Evolutionary conservation across 2,888 invertebrate species (phyloP).

Genomic region (Blera fallax): DNA sequence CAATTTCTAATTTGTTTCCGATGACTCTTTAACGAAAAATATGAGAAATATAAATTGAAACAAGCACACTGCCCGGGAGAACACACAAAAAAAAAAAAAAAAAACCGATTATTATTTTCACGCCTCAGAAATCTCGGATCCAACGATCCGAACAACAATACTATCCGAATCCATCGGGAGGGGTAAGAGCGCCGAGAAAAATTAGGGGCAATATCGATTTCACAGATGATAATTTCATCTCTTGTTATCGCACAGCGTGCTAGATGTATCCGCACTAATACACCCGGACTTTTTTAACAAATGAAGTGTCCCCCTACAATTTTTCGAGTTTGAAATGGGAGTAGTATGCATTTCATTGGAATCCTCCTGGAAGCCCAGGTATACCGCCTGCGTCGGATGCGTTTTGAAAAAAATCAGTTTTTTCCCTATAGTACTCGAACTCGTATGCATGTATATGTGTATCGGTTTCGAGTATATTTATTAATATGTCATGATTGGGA

Average conservation of each 20-base stretch:
- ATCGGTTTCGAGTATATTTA: constrained; percentile 36
- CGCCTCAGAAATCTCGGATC: constrained; percentile 55
- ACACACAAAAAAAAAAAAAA: neutral
- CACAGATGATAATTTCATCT: constrained; percentile 71
- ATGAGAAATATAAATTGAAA: constrained; percentile 53
- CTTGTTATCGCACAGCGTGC: constrained; percentile 70
- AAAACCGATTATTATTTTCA: constrained; percentile 64
- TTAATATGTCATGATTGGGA: constrained; percentile 69
- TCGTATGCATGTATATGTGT: constrained; percentile 11
- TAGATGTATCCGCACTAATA: constrained; percentile 28
- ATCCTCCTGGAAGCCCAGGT: constrained; percentile 34
- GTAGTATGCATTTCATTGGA: constrained; percentile 35
- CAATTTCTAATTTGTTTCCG: constrained; percentile 65
- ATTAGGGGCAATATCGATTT: constrained; percentile 73
- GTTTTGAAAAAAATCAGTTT: neutral
- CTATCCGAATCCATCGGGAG: neutral
- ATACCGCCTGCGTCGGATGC: constrained; percentile 32
- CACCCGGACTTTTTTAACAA: constrained; percentile 18
- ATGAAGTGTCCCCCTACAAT: constrained; percentile 45
- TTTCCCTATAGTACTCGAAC: neutral
- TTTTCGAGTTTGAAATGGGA: neutral
- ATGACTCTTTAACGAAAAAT: constrained; percentile 60
- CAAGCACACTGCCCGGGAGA: constrained; percentile 22
- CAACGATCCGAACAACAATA: constrained; percentile 13
- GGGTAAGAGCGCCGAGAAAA: constrained; percentile 19